Evolutionary conservation across 2,888 invertebrate genomes (phyloP).

Genomic region (Pyrrhia umbra): DNA sequence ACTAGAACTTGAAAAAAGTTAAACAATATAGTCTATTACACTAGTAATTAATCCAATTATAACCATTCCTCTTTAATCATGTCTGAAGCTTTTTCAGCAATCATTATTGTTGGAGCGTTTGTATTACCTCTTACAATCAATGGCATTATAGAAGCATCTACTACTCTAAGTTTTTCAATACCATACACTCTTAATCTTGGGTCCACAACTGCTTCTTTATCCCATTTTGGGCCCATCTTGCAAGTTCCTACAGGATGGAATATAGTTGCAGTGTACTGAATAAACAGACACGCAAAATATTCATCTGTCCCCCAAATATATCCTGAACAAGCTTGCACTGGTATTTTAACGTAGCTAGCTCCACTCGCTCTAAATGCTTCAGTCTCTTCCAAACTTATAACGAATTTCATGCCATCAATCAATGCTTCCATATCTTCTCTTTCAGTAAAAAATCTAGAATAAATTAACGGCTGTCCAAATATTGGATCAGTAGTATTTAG

Average conservation of each 20-base stretch:
- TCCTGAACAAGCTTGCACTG: slow-evolving; percentile 90
- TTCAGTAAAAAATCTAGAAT: slow-evolving; percentile 92
- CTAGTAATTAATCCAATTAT: slow-evolving; percentile 25
- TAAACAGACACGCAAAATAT: slow-evolving; percentile 92
- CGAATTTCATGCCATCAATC: slow-evolving; percentile 91
- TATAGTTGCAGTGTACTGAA: slow-evolving; percentile 92
- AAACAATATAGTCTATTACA: neutral
- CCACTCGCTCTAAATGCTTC: slow-evolving; percentile 90
- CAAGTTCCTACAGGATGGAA: slow-evolving; percentile 93
- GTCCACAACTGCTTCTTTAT: slow-evolving; percentile 92
- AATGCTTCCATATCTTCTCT: slow-evolving; percentile 91
- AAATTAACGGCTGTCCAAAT: slow-evolving; percentile 93
- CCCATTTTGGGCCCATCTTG: slow-evolving; percentile 92
- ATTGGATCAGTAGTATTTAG: slow-evolving; percentile 93
- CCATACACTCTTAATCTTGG: slow-evolving; percentile 91
- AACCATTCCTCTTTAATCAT: slow-evolving; percentile 92
- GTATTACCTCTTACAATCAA: slow-evolving; percentile 93
- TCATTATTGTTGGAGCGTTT: slow-evolving; percentile 96
- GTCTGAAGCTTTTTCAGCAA: slow-evolving; percentile 95
- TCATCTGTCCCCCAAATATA: slow-evolving; percentile 91
- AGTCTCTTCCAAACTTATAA: slow-evolving; percentile 90
- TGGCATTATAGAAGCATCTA: slow-evolving; percentile 93
- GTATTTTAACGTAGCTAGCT: slow-evolving; percentile 88
- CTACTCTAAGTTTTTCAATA: slow-evolving; percentile 91
- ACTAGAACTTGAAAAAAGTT: neutral